These are phyloP conservation scores for Arctia plantaginis DNA, from an alignment of 2,888 invertebrate genomes.

Conservation along the genomic window DNA sequence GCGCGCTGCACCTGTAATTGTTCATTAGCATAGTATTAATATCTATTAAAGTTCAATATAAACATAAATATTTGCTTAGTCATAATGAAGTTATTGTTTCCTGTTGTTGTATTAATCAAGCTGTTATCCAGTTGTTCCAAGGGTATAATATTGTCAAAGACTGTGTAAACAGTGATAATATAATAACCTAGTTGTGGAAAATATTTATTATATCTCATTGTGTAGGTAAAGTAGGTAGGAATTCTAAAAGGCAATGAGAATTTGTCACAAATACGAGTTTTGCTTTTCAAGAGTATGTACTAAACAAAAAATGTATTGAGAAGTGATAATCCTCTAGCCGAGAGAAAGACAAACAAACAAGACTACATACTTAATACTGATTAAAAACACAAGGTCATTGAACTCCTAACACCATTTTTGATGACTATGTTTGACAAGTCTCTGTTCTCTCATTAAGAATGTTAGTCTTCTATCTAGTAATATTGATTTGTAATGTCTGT, in stretches of 20 bases:
- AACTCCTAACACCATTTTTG: not conserved
- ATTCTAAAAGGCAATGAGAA: not conserved
- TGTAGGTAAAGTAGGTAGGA: no score
- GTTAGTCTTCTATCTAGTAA: not conserved
- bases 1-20: not conserved
- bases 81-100: not conserved
- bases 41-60: not conserved
- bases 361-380: no score
- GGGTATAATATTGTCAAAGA: not conserved
- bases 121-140: slow-evolving; percentile 3
- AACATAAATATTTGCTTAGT: slow-evolving; percentile 13
- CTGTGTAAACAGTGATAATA: slow-evolving; percentile 3
- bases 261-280: no score
- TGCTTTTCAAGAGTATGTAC: no score
- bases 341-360: no score
- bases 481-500: no score
- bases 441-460: not conserved
- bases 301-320: no score
- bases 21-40: not conserved
- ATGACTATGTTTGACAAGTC: no score
- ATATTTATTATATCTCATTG: not conserved
- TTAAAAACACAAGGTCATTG: no score
- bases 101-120: not conserved
- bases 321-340: no score
- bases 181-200: not conserved